These are phyloP conservation scores for Apostichopus parvimensis DNA, from an alignment of 35 echinoderm and acorn worm genomes.

Conservation along the genomic window DNA sequence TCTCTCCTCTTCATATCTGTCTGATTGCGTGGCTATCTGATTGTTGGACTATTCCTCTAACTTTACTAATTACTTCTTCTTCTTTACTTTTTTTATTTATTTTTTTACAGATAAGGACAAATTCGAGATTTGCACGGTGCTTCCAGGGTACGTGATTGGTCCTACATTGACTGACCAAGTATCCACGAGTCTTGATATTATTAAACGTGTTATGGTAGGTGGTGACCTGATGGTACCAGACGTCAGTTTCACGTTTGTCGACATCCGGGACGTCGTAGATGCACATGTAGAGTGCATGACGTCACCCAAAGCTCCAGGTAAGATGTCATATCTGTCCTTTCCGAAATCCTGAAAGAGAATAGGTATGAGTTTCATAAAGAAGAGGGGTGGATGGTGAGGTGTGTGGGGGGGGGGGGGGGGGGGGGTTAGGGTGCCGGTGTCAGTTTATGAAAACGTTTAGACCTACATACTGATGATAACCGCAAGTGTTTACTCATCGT, in stretches of 20 bases:
- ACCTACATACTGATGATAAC: too few relatives aligned
- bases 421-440: background rate
- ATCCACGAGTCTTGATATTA: conserved; percentile 15
- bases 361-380: too few relatives aligned
- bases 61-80: too few relatives aligned
- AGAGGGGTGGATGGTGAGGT: too few relatives aligned
- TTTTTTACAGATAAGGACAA: conserved; percentile 14
- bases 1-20: too few relatives aligned
- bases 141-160: conserved; percentile 34
- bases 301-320: conserved; percentile 44
- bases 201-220: conserved; percentile 31
- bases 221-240: conserved; percentile 24
- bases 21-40: too few relatives aligned
- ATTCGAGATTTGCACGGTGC: conserved; percentile 5
- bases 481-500: too few relatives aligned
- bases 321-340: background rate
- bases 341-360: too few relatives aligned
- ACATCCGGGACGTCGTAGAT: conserved; percentile 27
- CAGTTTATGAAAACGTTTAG: too few relatives aligned
- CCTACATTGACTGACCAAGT: conserved; percentile 28
- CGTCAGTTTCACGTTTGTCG: background rate
- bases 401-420: too few relatives aligned
- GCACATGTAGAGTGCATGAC: conserved; percentile 28
- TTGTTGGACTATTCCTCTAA: too few relatives aligned
- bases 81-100: background rate